Evolutionary conservation across 2,888 invertebrate species (phyloP).

Genomic region (Petrolisthes cinctipes): DNA sequence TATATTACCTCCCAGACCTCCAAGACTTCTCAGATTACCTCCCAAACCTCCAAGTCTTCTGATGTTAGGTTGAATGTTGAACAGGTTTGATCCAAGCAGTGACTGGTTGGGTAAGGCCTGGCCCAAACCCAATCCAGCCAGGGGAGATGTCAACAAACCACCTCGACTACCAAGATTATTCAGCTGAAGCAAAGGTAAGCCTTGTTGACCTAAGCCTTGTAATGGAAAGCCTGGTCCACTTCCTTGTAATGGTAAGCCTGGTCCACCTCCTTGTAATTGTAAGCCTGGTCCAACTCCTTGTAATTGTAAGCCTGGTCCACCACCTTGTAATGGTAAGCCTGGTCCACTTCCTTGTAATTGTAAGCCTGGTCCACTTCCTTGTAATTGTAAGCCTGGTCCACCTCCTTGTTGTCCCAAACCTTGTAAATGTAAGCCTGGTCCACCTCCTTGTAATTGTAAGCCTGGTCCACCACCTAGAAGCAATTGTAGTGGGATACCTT

Average conservation of each 20-base stretch:
- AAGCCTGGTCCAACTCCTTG: not conserved
- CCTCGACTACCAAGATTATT: not conserved
- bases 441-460: not conserved
- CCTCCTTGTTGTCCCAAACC: not conserved
- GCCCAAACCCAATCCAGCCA: not conserved
- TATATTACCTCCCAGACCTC: not conserved
- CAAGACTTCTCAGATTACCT: not conserved
- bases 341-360: not conserved
- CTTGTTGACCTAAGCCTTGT: slow-evolving; percentile 4
- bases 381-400: too few relatives aligned
- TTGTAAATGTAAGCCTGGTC: not conserved
- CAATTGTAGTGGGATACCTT: too few relatives aligned
- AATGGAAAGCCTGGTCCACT: not conserved
- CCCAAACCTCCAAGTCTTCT: not conserved
- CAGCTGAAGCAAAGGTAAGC: not conserved
- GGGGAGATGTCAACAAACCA: not conserved
- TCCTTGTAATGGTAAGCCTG: not conserved
- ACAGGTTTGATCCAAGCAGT: not conserved
- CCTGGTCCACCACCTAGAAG: too few relatives aligned
- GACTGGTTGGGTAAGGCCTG: not conserved
- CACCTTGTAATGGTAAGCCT: too few relatives aligned
- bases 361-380: too few relatives aligned
- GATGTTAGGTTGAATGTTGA: not conserved
- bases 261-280: too few relatives aligned
- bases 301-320: not conserved